Evolutionary conservation across 2,797 vertebrate species (phyloP).

Genomic region (Philypnodon macrostomus): DNA sequence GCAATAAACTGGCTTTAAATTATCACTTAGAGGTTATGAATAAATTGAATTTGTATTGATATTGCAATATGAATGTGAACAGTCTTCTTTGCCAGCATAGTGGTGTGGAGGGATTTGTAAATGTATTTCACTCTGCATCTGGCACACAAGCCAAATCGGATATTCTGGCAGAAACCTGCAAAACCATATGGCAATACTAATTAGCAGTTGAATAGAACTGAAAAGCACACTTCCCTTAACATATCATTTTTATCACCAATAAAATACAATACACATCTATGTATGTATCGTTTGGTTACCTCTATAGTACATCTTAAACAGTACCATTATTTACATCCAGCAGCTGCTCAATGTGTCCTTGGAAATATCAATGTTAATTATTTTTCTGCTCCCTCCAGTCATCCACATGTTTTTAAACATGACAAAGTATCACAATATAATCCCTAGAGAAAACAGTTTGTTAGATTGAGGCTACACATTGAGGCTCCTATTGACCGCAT

Average conservation of each 20-base stretch:
- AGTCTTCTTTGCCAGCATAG: slow-evolving; percentile 26
- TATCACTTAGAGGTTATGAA: slow-evolving; percentile 23
- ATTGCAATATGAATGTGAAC: slow-evolving; percentile 35
- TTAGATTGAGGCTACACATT: slow-evolving; percentile 25
- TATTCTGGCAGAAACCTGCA: slow-evolving; percentile 13
- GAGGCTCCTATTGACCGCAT: slow-evolving; percentile 43
- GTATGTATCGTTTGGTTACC: too few species aligned
- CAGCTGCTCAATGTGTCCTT: background rate
- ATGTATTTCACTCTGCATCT: slow-evolving; percentile 26
- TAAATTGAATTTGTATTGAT: slow-evolving; percentile 39
- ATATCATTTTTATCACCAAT: background rate
- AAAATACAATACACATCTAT: slow-evolving; percentile 9
- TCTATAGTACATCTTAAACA: too few species aligned
- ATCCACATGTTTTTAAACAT: background rate
- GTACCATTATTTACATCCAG: too few species aligned
- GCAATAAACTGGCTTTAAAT: slow-evolving; percentile 37
- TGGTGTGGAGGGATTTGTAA: slow-evolving; percentile 19
- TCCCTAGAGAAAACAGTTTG: slow-evolving; percentile 20
- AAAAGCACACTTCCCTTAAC: background rate
- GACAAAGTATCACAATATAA: slow-evolving; percentile 9
- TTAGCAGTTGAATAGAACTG: background rate
- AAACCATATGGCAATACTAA: slow-evolving; percentile 9
- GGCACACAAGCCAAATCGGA: slow-evolving; percentile 15
- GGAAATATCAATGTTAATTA: slow-evolving; percentile 1
- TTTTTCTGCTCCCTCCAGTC: background rate